A percentile compares a stretch with the other conserved stretches of the same genome.
phyloP scores from a whole-genome alignment of 2,113 vertebrate genomes.

The Bos javanicus region DNA sequence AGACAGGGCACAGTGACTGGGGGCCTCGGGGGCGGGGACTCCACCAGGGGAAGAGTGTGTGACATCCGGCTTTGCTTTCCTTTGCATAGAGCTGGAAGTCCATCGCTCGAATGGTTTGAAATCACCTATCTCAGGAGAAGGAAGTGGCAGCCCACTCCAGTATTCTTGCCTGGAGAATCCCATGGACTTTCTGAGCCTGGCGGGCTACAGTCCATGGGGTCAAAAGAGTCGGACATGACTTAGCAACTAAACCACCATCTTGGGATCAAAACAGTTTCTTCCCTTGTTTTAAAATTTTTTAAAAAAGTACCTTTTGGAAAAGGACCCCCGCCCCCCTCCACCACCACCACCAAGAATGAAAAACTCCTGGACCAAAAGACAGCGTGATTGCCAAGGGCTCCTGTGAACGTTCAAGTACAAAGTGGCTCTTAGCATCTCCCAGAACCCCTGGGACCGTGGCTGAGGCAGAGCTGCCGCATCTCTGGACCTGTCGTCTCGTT shows the following conservation, averaged over 20 bases:
- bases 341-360: background rate
- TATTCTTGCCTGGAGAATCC: background rate
- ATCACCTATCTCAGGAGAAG: background rate
- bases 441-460: background rate
- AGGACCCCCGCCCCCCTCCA: background rate
- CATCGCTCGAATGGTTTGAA: background rate
- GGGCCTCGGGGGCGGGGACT: rapidly evolving
- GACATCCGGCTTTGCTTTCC: background rate
- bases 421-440: too few species aligned
- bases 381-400: rapidly evolving
- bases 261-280: background rate
- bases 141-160: background rate
- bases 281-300: background rate
- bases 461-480: rapidly evolving
- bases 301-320: background rate
- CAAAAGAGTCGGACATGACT: background rate
- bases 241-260: background rate
- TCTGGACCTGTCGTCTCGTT: background rate
- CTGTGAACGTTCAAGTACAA: rapidly evolving
- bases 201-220: background rate
- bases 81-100: background rate
- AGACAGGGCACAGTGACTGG: background rate
- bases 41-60: rapidly evolving
- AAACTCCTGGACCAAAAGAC: background rate
- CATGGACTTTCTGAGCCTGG: background rate